A percentile compares a stretch with the other conserved stretches of the same genome.
Conservation (phyloP, 2,113 vertebrate genomes). For the Pteruthius melanotis region DNA sequence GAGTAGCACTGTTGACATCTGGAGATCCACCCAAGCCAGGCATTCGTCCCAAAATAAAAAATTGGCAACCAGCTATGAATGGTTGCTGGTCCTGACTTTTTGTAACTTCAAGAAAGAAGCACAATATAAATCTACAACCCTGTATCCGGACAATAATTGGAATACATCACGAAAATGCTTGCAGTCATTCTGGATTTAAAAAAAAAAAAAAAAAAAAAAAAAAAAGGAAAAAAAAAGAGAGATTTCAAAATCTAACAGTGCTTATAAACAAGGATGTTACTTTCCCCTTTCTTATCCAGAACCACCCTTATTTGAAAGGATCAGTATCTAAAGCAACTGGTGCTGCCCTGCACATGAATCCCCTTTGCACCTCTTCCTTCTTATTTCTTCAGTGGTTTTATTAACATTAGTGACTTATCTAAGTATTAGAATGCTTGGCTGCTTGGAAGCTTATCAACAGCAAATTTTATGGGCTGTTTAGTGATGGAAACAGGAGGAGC, state of each 20-base stretch:
- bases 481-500: constrained; percentile 66
- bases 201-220: not conserved
- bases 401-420: constrained; percentile 67
- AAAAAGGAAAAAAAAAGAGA: not conserved
- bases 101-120: constrained; percentile 6
- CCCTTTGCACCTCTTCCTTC: constrained; percentile 44
- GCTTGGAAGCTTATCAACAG: constrained; percentile 61
- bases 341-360: constrained; percentile 50
- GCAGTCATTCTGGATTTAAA: not conserved
- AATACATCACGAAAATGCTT: constrained; percentile 22
- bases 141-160: constrained; percentile 42
- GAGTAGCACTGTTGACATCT: not conserved
- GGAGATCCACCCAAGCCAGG: constrained; percentile 27
- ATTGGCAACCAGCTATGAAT: constrained; percentile 7
- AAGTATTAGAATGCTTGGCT: constrained; percentile 44
- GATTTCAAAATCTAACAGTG: constrained; percentile 17
- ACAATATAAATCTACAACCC: constrained; percentile 55
- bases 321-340: constrained; percentile 54
- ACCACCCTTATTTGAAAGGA: constrained; percentile 22
- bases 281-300: constrained; percentile 63
- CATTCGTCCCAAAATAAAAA: constrained; percentile 53
- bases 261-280: constrained; percentile 65
- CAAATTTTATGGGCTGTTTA: constrained; percentile 67
- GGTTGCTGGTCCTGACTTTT: constrained; percentile 51
- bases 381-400: constrained; percentile 35